A percentile compares a stretch with the other conserved stretches of the same genome.
Evolutionary conservation across 2,113 vertebrate species (phyloP).

Genomic region (Eidolon helvum): DNA sequence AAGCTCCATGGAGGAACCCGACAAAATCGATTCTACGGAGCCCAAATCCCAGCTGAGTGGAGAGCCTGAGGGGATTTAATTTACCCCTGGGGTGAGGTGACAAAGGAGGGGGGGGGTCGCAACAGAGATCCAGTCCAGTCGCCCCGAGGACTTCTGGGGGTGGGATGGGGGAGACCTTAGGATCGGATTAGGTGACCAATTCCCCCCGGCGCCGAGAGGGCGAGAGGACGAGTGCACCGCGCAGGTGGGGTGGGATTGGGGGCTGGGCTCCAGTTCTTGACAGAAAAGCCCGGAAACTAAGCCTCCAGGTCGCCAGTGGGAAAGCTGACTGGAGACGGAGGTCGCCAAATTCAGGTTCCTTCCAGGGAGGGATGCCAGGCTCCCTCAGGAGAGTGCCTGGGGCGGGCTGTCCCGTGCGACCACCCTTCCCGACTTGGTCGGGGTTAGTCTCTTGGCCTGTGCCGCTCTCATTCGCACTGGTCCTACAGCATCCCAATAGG

Average conservation of each 20-base stretch:
- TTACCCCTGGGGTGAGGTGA: too few species aligned
- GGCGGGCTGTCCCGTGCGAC: fast-evolving
- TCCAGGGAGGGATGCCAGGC: fast-evolving
- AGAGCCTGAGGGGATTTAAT: too few species aligned
- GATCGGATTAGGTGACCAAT: fast-evolving
- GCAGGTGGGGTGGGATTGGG: fast-evolving
- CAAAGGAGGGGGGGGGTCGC: neutral
- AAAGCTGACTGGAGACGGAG: neutral
- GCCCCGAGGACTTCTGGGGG: too few species aligned
- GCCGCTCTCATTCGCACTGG: neutral
- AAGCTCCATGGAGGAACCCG: neutral
- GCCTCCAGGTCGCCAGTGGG: fast-evolving
- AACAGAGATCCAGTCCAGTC: neutral
- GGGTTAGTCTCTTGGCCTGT: neutral
- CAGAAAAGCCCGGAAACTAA: neutral
- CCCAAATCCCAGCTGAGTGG: neutral
- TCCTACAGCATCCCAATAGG: neutral
- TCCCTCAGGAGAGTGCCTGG: neutral
- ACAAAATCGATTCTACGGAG: neutral
- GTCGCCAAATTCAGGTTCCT: neutral
- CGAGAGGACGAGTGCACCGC: fast-evolving
- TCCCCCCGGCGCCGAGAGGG: fast-evolving
- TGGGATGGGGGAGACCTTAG: neutral
- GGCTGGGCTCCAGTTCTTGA: neutral
- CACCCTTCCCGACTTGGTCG: fast-evolving